Conservation (phyloP, 2,113 vertebrate species). For the Ornithorhynchus anatinus region DNA sequence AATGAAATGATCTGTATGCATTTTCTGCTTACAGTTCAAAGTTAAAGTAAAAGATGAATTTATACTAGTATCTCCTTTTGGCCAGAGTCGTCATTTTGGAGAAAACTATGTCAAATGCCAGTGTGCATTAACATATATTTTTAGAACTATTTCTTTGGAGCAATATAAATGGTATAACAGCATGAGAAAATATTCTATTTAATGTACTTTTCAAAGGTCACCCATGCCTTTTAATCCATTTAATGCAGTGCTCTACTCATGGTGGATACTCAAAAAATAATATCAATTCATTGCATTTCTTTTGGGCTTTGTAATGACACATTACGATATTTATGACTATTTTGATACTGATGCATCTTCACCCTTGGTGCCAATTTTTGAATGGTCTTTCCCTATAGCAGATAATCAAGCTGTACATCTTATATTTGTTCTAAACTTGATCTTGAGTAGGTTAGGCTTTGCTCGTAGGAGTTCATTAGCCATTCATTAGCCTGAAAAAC, state of each 20-base stretch:
- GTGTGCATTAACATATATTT: conserved; percentile 1
- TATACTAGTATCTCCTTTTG: not conserved
- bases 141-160: not conserved
- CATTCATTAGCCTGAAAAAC: not conserved
- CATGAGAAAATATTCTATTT: not conserved
- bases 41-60: not conserved
- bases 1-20: not conserved
- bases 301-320: too few species aligned
- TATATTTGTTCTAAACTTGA: too few species aligned
- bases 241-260: too few species aligned
- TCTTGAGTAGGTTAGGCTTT: too few species aligned
- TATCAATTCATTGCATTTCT: too few species aligned
- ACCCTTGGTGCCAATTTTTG: too few species aligned
- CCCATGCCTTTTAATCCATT: not conserved
- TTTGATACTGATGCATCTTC: too few species aligned
- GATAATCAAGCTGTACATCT: too few species aligned
- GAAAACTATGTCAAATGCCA: not conserved
- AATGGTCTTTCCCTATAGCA: too few species aligned
- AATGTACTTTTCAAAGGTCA: not conserved
- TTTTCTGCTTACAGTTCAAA: not conserved
- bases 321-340: too few species aligned
- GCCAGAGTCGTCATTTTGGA: conserved; percentile 5
- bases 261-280: too few species aligned
- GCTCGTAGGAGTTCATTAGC: not conserved
- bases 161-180: not conserved